Evolutionary conservation across 37 sponge, comb jelly and placozoan species (phyloP), one percentile per base, ranked within the genome.

Genomic region (Tethya wilhelma): DNA sequence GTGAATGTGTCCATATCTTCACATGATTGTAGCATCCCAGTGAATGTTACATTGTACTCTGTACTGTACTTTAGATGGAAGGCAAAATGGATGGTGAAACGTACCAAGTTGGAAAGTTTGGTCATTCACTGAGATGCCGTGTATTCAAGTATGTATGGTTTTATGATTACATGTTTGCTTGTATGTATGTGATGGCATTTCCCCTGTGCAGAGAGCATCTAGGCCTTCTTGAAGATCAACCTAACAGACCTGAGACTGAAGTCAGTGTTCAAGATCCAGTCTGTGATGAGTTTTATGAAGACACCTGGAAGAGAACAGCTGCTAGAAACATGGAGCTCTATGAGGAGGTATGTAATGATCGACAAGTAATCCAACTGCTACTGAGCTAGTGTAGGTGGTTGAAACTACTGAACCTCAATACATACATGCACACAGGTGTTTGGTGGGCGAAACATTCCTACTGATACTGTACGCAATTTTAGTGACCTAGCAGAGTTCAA

Each of bases 351-450:
- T 25, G 45, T 33, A 60, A 60, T 8, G 7, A 14, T 49, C 14
- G 14, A 26, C 7, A 26, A 60, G 7, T 60, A n/a, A 17, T 60
- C 25, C 28, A n/a, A 26, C 7, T n/a, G n/a, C n/a, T n/a, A n/a
- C n/a, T n/a, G n/a, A n/a, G n/a, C n/a, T n/a, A n/a, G n/a, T n/a
- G n/a, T n/a, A n/a, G n/a, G n/a, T n/a, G n/a, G n/a, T n/a, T n/a
- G n/a, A n/a, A n/a, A n/a, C n/a, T n/a, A n/a, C n/a, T n/a, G n/a
- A n/a, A n/a, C n/a, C n/a, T n/a, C n/a, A n/a, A n/a, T n/a, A n/a
- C n/a, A n/a, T n/a, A n/a, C n/a, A n/a, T n/a, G n/a, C n/a, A n/a
- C 53, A 19, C 73, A 84, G 84, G 79, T 86, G 22, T 79, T 86
- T 86, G 86, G 86, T 40, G 86, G 86, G 12, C 44, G 64, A 37